Base-by-base conservation (phyloP, 2,113 vertebrate genomes). In the Rhineura floridana region DNA sequence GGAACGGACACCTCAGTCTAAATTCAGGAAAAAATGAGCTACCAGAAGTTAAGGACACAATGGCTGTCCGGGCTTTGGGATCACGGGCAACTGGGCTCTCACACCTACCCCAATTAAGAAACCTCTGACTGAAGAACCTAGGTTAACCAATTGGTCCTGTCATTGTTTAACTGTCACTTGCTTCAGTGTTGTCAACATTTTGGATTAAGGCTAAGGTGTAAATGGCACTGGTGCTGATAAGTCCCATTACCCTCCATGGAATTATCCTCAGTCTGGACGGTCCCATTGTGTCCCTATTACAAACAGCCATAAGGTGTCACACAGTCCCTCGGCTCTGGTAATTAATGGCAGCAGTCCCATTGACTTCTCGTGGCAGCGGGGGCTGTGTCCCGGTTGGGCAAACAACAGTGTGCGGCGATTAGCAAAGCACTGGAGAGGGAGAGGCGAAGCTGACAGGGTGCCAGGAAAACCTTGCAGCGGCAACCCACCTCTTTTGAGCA, bases 191-290 rank as follows among this genome's bases (percentile, higher is more conserved):
- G 39, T 75, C 77, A 90, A 88, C 1, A 1, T 59, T 67, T 92
- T 3, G 23, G 88, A 83, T 92, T 91, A 92, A 91, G 75, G 87
- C 90, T 87, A 90, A 86, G 39, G 80, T 87, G 69, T 83, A 92
- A 92, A 90, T 93, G 94, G 83, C 92, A 81, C 86, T 92, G 84
- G n/a, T 89, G 83, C 89, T 92, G 89, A 39, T 92, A 88, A 91
- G 85, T 91, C 88, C 90, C 78, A n/a, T 88, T 90, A 65, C 67
- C 87, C 50, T 88, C 83, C 83, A 19, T 23, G 87, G 85, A 83
- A 87, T 93, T 87, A 83, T 88, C 90, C 86, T 79, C 83, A 46
- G 48, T 78, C 83, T 63, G 65, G 87, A 55, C 62, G 55, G 73
- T 84, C 72, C 80, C 65, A 90, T 72, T 90, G 42, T 11, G 83